These are phyloP conservation scores for Coreius guichenoti DNA, from an alignment of 2,797 vertebrate species.

Conservation along the genomic window DNA sequence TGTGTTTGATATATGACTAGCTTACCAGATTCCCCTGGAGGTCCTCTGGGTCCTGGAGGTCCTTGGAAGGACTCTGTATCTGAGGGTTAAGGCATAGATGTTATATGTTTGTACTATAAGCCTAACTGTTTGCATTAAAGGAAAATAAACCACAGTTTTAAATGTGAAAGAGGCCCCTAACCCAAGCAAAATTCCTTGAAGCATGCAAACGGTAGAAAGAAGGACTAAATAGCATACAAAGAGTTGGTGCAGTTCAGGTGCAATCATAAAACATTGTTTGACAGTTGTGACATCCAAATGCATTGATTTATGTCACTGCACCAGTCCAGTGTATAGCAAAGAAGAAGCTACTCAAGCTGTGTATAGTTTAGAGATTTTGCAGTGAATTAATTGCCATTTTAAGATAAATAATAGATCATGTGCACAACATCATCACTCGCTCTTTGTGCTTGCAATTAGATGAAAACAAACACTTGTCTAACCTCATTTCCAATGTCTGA, in stretches of 20 bases:
- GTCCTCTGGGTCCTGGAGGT: slow-evolving; percentile 21
- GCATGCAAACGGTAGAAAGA: neutral
- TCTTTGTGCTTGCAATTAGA: neutral
- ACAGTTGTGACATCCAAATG: neutral
- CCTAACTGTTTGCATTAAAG: neutral
- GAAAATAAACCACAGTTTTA: neutral
- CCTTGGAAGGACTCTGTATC: neutral
- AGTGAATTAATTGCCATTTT: neutral
- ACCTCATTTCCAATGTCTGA: slow-evolving; percentile 60
- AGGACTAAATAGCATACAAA: neutral
- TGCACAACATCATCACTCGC: neutral
- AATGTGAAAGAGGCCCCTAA: neutral
- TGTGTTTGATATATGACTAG: neutral
- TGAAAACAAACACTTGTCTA: slow-evolving; percentile 40
- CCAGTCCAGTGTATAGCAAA: slow-evolving; percentile 15
- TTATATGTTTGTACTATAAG: neutral
- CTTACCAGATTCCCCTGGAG: slow-evolving; percentile 51
- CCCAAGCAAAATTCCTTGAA: neutral
- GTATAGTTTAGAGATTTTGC: neutral
- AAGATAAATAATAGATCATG: neutral
- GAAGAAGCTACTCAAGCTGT: neutral
- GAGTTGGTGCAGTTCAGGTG: neutral
- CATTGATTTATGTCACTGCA: neutral
- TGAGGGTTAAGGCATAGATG: slow-evolving; percentile 1
- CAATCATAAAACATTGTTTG: neutral